Percentiles rank a stretch among this genome's conserved stretches.
Conservation (phyloP, 2,888 invertebrate genomes). For the Cistogaster globosa region DNA sequence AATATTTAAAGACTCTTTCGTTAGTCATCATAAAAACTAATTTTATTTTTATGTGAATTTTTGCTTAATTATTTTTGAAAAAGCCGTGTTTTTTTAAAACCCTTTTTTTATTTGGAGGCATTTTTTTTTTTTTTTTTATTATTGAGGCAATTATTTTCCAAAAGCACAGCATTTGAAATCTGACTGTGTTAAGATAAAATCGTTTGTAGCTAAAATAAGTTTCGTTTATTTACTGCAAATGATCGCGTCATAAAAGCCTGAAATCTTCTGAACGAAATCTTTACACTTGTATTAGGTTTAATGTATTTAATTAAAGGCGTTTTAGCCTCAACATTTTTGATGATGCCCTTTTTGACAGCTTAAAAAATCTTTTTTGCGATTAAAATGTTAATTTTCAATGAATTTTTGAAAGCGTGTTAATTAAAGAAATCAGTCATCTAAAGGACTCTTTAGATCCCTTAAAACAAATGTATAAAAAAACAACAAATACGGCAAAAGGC, state of each 20-base stretch:
- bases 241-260: constrained; percentile 14
- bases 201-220: background rate
- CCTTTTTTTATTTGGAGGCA: background rate
- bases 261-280: background rate
- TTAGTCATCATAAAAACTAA: constrained; percentile 60
- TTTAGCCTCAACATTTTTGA: constrained; percentile 11
- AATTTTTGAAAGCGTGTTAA: background rate
- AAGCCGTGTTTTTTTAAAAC: constrained; percentile 5
- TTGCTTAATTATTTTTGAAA: constrained; percentile 63
- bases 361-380: background rate
- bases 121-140: constrained; percentile 30
- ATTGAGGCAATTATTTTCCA: constrained; percentile 69
- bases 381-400: background rate
- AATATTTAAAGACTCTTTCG: constrained; percentile 36
- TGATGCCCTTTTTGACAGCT: constrained; percentile 25
- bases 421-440: constrained; percentile 37
- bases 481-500: too few relatives aligned
- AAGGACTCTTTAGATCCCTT: background rate
- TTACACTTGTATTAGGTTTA: constrained; percentile 40
- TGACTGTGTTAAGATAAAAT: constrained; percentile 24
- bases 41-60: constrained; percentile 69
- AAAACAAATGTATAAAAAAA: constrained; percentile 3
- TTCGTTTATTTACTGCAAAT: constrained; percentile 31
- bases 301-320: background rate
- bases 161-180: constrained; percentile 57